Percentiles rank a stretch among this genome's conserved stretches.
phyloP scores from a whole-genome alignment of 2,797 vertebrate genomes.

The Rhincodon typus region DNA sequence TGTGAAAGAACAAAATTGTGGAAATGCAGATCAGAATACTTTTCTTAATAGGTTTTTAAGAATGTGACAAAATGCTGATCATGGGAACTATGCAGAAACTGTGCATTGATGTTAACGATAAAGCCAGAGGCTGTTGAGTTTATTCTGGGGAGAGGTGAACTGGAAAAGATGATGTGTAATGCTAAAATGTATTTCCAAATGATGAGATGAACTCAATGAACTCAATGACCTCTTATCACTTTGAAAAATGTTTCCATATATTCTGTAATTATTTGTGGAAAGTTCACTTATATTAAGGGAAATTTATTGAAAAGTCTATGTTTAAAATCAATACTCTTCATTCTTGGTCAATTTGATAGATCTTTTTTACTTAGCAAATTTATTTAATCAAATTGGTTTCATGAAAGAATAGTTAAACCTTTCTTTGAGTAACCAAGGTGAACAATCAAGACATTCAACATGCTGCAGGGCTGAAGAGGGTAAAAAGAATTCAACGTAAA shows the following conservation, averaged over 20 bases:
- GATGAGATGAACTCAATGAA: constrained; percentile 31
- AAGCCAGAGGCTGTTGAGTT: constrained; percentile 7
- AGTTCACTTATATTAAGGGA: background rate
- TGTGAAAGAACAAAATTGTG: background rate
- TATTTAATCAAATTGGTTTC: background rate
- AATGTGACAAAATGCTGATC: background rate
- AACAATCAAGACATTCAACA: background rate
- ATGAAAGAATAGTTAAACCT: background rate
- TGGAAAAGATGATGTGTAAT: background rate
- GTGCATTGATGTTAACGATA: background rate
- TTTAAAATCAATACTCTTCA: background rate
- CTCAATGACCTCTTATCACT: background rate
- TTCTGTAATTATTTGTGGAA: background rate
- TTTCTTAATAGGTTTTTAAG: background rate
- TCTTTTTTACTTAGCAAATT: background rate
- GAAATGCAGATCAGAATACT: background rate
- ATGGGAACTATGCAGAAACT: background rate
- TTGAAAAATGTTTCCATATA: background rate
- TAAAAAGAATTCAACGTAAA: background rate
- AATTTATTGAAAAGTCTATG: background rate
- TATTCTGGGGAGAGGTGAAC: constrained; percentile 14
- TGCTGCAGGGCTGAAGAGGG: background rate
- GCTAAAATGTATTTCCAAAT: constrained; percentile 26
- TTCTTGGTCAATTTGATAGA: background rate
- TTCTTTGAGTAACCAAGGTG: background rate